phyloP scores from a whole-genome alignment of 2,888 invertebrate species.

The Sacculina carcini region DNA sequence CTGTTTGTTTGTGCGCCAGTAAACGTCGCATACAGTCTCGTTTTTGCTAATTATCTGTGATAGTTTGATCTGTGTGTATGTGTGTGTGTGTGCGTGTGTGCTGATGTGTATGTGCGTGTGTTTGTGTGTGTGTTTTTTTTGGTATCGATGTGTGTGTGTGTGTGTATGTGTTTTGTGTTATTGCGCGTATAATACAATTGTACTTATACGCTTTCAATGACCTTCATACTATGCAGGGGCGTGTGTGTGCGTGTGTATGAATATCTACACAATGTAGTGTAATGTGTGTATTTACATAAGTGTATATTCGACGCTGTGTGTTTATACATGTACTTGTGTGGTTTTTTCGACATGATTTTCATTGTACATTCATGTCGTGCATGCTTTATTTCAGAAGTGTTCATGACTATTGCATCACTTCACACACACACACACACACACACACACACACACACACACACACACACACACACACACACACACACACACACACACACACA shows the following conservation, averaged over 20 bases:
- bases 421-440: not conserved
- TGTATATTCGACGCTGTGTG: not conserved
- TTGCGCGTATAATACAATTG: not conserved
- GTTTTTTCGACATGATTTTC: not conserved
- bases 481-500: not conserved
- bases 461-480: not conserved
- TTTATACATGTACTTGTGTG: not conserved
- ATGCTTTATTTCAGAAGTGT: not conserved
- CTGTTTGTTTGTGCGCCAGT: too few relatives aligned
- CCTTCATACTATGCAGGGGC: not conserved
- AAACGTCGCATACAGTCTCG: too few relatives aligned
- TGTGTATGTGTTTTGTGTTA: too few relatives aligned
- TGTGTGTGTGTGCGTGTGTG: too few relatives aligned
- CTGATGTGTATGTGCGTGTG: too few relatives aligned
- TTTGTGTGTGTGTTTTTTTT: too few relatives aligned
- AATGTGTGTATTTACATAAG: not conserved
- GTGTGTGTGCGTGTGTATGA: not conserved
- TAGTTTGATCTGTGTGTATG: too few relatives aligned
- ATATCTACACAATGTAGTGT: not conserved
- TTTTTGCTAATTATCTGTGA: too few relatives aligned
- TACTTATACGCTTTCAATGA: not conserved
- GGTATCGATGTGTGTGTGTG: too few relatives aligned
- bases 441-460: not conserved
- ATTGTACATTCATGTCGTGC: not conserved
- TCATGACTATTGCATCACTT: not conserved